Evolutionary conservation across 2,888 invertebrate genomes (phyloP).

Genomic region (Kryphioiulus occultus): DNA sequence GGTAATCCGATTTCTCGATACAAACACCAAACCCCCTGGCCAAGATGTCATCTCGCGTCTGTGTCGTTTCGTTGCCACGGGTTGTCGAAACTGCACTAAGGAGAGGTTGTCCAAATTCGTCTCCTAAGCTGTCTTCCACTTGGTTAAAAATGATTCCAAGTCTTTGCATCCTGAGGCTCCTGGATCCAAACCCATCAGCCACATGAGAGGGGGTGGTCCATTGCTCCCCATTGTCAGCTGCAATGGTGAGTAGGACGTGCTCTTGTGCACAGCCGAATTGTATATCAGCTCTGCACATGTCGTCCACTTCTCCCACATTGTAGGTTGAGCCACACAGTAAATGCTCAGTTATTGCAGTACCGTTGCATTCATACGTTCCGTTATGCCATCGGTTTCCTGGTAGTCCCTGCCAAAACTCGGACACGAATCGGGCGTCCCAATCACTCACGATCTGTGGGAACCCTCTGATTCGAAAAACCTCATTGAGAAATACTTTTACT

Average conservation of each 20-base stretch:
- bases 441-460: background rate
- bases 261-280: background rate
- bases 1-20: too few species aligned
- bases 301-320: background rate
- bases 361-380: background rate
- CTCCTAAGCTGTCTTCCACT: too few species aligned
- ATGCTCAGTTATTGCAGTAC: background rate
- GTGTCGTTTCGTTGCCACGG: too few species aligned
- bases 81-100: too few species aligned
- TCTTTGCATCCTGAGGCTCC: background rate
- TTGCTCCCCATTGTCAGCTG: background rate
- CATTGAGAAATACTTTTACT: background rate
- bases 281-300: background rate
- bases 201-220: background rate
- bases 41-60: too few species aligned
- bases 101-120: too few species aligned
- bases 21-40: too few species aligned
- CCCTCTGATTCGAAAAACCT: background rate
- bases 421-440: background rate
- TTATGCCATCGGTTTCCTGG: background rate
- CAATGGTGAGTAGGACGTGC: background rate
- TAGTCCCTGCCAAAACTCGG: background rate
- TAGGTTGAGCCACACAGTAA: background rate
- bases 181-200: background rate
- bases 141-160: too few species aligned